These are phyloP conservation scores for Frankliniella intonsa DNA, from an alignment of 2,888 invertebrate genomes.

Conservation along the genomic window DNA sequence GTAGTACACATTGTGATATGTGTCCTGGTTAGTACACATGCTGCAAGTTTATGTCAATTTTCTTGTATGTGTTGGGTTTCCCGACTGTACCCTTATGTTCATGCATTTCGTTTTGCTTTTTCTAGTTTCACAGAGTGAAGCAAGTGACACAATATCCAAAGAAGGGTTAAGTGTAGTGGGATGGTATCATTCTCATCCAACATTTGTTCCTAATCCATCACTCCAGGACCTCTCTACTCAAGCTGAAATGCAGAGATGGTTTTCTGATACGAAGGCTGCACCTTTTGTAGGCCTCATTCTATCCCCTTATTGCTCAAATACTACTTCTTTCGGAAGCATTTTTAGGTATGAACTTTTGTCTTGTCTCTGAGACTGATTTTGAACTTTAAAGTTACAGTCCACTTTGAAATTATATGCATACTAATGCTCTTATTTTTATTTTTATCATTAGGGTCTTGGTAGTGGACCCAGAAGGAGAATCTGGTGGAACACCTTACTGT, in stretches of 20 bases:
- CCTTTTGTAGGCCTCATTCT: conserved; percentile 63
- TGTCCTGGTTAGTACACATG: conserved; percentile 55
- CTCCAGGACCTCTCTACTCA: conserved; percentile 64
- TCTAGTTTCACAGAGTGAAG: conserved; percentile 57
- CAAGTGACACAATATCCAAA: conserved; percentile 54
- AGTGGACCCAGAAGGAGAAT: not conserved
- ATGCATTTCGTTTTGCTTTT: conserved; percentile 25
- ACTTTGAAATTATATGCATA: not conserved
- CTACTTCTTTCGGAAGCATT: not conserved
- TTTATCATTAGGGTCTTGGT: not conserved
- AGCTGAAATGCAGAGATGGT: conserved; percentile 55
- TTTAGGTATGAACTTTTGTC: not conserved
- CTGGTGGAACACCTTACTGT: not conserved
- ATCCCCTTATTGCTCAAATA: conserved; percentile 48
- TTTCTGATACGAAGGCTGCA: conserved; percentile 50
- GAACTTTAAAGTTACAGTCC: too few relatives aligned
- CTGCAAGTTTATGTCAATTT: too few relatives aligned
- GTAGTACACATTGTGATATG: conserved; percentile 70
- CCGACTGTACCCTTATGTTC: not conserved
- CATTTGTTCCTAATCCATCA: conserved; percentile 65
- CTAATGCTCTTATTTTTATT: too few relatives aligned
- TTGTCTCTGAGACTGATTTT: not conserved
- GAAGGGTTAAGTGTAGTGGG: conserved; percentile 55
- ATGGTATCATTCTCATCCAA: conserved; percentile 77
- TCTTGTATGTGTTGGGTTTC: too few relatives aligned